Evolutionary conservation across 30 jellyfish, hydroid and myxozoan species (phyloP), one percentile per base, ranked within the genome.

Genomic region (Turritopsis rubra): DNA sequence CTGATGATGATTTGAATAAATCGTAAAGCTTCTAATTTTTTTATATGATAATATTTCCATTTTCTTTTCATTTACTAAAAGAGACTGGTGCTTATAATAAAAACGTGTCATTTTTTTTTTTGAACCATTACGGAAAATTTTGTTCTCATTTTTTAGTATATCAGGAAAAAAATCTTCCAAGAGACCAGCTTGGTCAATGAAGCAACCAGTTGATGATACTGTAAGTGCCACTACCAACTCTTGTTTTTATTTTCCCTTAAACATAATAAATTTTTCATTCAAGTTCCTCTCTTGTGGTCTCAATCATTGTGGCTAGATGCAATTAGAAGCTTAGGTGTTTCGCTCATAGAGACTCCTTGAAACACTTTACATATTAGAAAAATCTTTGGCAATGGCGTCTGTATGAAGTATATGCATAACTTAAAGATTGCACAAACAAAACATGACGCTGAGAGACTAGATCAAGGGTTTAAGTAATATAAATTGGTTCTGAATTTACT

Each of bases 111-210:
- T n/a, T n/a, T n/a, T n/a, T n/a, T n/a, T n/a, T n/a, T n/a, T n/a
- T n/a, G n/a, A n/a, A n/a, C 60, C 60, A 41, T 13, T 13, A 5
- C 5, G 5, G 60, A 41, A 3, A 13, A 41, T 41, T 13, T 41
- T 41, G 60, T 41, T 41, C 13, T 41, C 60, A n/a, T n/a, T n/a
- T 68, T 68, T 68, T 27, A 68, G 77, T 27, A 26, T 9, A 9
- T 21, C 25, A 52, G 85, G 71, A 26, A 60, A 28, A 30, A 21
- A 21, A 29, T 65, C 86, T 20, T 13, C 72, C 18, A 68, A 71
- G 60, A 82, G 65, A 28, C 88, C 88, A 9, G 88, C 88, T 41
- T 82, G 88, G 88, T 52, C 85, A 17, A n/a, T 82, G 28, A 82
- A 82, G 53, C 85, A 54, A 25, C 60, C 88, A 1, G 71, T 71